Evolutionary conservation across 1,140 invertebrate genomes (phyloP).

Genomic region (Scaptomyza hsui): DNA sequence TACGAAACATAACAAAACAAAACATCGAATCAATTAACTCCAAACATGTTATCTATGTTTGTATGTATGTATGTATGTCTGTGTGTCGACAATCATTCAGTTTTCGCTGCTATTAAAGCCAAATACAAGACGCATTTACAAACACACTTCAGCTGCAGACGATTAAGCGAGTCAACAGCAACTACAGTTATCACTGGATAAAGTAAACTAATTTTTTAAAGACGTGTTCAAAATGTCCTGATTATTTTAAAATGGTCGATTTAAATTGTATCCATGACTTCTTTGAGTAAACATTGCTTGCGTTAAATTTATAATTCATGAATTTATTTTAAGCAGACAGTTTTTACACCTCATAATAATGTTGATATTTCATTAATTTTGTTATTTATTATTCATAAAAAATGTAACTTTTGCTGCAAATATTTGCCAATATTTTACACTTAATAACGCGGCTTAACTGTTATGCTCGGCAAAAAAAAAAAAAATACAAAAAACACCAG

Average conservation of each 20-base stretch:
- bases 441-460: conserved; percentile 15
- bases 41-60: conserved; percentile 42
- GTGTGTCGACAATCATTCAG: conserved; percentile 13
- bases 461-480: too few species aligned
- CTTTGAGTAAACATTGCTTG: too few species aligned
- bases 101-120: conserved; percentile 10
- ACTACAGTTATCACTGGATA: too few species aligned
- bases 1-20: conserved; percentile 24
- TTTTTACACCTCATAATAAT: too few species aligned
- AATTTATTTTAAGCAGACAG: too few species aligned
- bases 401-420: conserved; percentile 6
- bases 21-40: conserved; percentile 70
- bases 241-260: too few species aligned
- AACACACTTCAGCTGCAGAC: conserved; percentile 9
- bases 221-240: too few species aligned
- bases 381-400: background rate
- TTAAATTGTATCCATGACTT: too few species aligned
- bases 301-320: too few species aligned
- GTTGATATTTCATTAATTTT: background rate
- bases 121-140: conserved; percentile 47
- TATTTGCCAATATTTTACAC: conserved; percentile 39
- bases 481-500: background rate
- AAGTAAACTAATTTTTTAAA: too few species aligned
- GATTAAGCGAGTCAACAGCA: too few species aligned
- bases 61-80: too few species aligned